These are phyloP conservation scores for Eutrigla gurnardus DNA, from an alignment of 2,797 vertebrate species.

Conservation along the genomic window DNA sequence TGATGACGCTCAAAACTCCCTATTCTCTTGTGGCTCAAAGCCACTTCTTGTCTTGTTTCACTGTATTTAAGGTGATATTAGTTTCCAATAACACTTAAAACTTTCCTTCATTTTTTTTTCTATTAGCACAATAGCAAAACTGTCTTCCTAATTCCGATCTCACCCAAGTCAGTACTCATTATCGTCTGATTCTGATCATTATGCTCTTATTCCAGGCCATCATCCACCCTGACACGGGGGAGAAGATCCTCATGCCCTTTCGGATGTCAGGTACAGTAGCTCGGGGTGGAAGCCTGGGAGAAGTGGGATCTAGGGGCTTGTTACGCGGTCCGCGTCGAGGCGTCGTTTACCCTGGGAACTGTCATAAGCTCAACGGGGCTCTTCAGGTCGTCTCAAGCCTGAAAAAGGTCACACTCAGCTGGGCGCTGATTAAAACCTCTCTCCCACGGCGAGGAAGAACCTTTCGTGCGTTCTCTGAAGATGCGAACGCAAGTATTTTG, in stretches of 20 bases:
- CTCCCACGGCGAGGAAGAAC: conserved; percentile 66
- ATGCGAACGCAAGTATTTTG: conserved; percentile 67
- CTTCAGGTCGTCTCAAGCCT: conserved; percentile 71
- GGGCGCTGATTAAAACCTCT: conserved; percentile 83
- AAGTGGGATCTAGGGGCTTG: conserved; percentile 58
- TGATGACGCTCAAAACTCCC: conserved; percentile 10
- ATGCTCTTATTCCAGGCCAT: conserved; percentile 86
- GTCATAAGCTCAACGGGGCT: conserved; percentile 68
- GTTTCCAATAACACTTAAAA: neutral
- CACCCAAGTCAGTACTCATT: conserved; percentile 31
- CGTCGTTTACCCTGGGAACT: conserved; percentile 62
- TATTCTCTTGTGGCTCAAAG: neutral
- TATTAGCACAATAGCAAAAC: neutral
- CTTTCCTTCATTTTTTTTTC: neutral
- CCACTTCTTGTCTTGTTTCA: too few relatives aligned
- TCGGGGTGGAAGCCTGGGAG: conserved; percentile 30
- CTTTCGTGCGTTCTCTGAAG: conserved; percentile 50
- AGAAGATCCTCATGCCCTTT: conserved; percentile 98
- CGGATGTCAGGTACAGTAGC: conserved; percentile 92
- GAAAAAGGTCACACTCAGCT: conserved; percentile 85
- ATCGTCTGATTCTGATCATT: conserved; percentile 31
- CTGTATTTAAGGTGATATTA: neutral
- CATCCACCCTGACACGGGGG: conserved; percentile 93
- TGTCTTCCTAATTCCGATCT: neutral
- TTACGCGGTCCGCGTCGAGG: conserved; percentile 71